Evolutionary conservation across 2,797 vertebrate species (phyloP).

Genomic region (Acanthurus lineatus): DNA sequence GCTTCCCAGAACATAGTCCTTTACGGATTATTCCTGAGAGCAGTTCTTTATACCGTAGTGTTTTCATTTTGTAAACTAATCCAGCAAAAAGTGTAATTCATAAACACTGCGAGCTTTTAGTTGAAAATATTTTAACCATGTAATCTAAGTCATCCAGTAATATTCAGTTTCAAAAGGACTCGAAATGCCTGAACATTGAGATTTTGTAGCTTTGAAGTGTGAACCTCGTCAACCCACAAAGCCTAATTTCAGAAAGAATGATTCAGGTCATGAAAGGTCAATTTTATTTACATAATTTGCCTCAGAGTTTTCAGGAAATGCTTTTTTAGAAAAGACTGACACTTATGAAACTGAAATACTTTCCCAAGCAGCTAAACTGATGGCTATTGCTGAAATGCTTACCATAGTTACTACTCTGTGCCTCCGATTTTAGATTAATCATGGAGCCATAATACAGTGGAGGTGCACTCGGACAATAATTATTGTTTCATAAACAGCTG

Average conservation of each 20-base stretch:
- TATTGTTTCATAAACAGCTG: constrained; percentile 10
- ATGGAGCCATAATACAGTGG: neutral
- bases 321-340: constrained; percentile 1
- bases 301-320: neutral
- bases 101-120: neutral
- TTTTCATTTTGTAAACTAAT: neutral
- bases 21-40: neutral
- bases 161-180: neutral
- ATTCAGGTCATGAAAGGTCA: neutral
- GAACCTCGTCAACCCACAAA: neutral
- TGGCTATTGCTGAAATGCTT: neutral
- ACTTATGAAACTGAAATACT: neutral
- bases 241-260: neutral
- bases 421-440: neutral
- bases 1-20: neutral
- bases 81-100: neutral
- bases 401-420: neutral
- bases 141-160: neutral
- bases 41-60: neutral
- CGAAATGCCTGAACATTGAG: neutral
- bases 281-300: neutral
- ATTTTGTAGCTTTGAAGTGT: constrained; percentile 1
- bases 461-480: constrained; percentile 3
- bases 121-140: neutral
- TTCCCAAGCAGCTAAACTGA: neutral